Conservation (phyloP, 2,888 invertebrate species). For the Brachyopa scutellaris region DNA sequence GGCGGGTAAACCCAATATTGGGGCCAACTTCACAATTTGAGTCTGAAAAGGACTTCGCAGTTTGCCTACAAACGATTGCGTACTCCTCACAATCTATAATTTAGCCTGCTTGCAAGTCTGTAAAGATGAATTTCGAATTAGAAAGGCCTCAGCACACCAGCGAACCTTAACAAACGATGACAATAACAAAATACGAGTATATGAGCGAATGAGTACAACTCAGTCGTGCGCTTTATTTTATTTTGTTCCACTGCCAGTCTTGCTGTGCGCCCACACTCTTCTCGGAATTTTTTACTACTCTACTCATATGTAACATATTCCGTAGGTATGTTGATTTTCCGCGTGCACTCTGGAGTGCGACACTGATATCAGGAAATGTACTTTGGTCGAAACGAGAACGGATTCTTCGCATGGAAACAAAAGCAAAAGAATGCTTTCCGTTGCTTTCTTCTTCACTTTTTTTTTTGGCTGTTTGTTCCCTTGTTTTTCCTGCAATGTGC, state of each 20-base stretch:
- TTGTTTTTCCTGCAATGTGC: conserved; percentile 14
- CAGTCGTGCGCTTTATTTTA: not conserved
- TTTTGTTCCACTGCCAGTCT: not conserved
- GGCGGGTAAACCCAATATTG: no score
- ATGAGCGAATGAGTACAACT: no score
- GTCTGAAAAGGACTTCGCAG: no score
- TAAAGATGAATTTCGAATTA: no score
- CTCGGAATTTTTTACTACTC: no score
- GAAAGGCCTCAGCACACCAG: no score
- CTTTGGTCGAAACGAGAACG: conserved; percentile 23
- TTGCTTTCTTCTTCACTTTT: conserved; percentile 5
- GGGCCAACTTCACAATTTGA: no score
- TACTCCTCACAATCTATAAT: no score
- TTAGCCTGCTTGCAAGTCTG: not conserved
- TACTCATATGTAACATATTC: no score
- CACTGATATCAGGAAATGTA: conserved; percentile 51
- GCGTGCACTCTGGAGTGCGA: conserved; percentile 27
- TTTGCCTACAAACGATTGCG: no score
- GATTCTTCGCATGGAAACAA: conserved; percentile 25
- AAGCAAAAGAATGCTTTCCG: conserved; percentile 30
- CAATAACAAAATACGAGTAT: no score
- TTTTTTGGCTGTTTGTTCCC: not conserved
- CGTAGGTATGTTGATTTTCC: conserved; percentile 32
- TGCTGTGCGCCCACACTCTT: conserved; percentile 31
- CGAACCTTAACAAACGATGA: no score